These are phyloP conservation scores for Brachypteracias leptosomus DNA, from an alignment of 2,113 vertebrate species.

Conservation along the genomic window DNA sequence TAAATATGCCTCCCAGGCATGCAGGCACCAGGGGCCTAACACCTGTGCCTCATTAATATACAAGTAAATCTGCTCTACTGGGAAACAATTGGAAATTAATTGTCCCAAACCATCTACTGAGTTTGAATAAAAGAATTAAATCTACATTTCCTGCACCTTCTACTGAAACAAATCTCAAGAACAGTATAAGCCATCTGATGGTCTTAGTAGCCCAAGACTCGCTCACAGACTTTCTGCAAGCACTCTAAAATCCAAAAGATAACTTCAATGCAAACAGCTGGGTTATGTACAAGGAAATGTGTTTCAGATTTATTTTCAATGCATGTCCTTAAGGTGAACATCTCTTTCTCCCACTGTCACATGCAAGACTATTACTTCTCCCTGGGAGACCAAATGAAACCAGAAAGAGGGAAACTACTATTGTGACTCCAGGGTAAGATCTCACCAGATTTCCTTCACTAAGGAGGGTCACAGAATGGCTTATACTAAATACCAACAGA, in stretches of 20 bases:
- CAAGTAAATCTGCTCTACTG: constrained; percentile 84
- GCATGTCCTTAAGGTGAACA: constrained; percentile 48
- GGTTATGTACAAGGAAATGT: background rate
- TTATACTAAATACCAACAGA: background rate
- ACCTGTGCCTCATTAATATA: constrained; percentile 89
- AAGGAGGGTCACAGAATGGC: background rate
- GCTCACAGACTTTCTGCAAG: constrained; percentile 15
- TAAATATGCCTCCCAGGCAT: constrained; percentile 84
- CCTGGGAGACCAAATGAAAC: constrained; percentile 54
- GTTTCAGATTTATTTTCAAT: constrained; percentile 16
- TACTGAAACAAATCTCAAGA: constrained; percentile 61
- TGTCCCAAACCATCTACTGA: constrained; percentile 84
- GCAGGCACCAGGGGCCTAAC: constrained; percentile 82
- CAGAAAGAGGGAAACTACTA: constrained; percentile 30
- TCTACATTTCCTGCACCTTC: constrained; percentile 66
- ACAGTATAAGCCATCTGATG: constrained; percentile 42
- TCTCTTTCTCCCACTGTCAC: background rate
- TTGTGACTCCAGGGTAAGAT: constrained; percentile 36
- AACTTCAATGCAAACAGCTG: background rate
- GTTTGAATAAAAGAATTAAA: constrained; percentile 81
- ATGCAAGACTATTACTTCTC: constrained; percentile 39
- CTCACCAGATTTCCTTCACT: background rate
- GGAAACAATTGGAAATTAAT: constrained; percentile 89
- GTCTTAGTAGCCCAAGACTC: constrained; percentile 12
- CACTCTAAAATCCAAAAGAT: constrained; percentile 2